Evolutionary conservation across 2,113 vertebrate species (phyloP), one percentile per base, ranked within the genome.

Genomic region (Ranitomeya imitator): DNA sequence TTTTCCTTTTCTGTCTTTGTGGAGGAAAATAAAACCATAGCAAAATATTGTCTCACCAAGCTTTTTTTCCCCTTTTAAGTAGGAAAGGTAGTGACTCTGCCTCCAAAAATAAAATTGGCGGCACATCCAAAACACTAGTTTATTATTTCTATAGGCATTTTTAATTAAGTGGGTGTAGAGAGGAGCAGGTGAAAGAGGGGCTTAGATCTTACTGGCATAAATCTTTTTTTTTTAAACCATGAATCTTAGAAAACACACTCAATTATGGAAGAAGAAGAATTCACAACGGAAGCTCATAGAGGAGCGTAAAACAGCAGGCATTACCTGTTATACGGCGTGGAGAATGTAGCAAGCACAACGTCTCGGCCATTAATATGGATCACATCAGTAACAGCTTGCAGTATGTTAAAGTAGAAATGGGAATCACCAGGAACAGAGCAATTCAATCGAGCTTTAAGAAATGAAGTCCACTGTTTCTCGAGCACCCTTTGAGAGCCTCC

Each of bases 401-500:
- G 95, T 91, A 99, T 99, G 94, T 99, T 99, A 88, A 99, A 99
- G 93, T 99, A 99, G 91, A 99, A 99, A 91, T 99, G 98, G 14
- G 98, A 99, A 93, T 99, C 98, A 0, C 98, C 98, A 0, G 98
- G 98, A 92, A 99, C 98, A 3, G 98, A 99, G 93, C 98, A 99
- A 94, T 99, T 99, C 77, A 99, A 92, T 10, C 98, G 96, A 63
- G 98, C 96, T 93, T 99, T 99, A 31, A 99, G 95, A 91, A 99
- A 99, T 0, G 98, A 99, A 7, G 98, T 99, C 98, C 98, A 99
- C 92, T 99, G 98, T 91, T 99, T 99, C 94, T 99, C 98, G 92
- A 99, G 94, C 51, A 99, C 98, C 16, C 98, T 96, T 19, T 99
- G 98, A 9, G 98, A 99, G 89, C 98, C 98, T 14, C 98, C 98